Evolutionary conservation across 2,888 invertebrate genomes (phyloP), one percentile per base, ranked within the genome.

Genomic region (Tenthredo livida): DNA sequence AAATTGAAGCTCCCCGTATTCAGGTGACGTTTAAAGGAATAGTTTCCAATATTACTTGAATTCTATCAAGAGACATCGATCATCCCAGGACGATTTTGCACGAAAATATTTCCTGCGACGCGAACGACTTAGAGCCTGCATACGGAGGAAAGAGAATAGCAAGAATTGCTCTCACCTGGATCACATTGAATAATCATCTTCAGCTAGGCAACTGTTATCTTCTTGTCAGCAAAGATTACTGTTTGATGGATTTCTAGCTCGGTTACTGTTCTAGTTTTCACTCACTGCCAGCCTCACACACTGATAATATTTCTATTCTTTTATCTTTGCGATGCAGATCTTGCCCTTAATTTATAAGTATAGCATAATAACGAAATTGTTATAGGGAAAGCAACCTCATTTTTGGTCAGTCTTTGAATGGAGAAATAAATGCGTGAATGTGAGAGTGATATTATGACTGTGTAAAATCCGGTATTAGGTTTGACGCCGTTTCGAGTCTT

Each of bases 11-110:
- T 2, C 50, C 75, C 50, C 43, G 29, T 50, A 29, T 82, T 73
- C 50, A 75, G 75, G 75, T 75, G 75, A 75, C n/a, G 40, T 70
- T 25, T 29, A 67, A 67, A 61, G 21, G 65, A 15, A 67, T 85
- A 37, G 47, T 50, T n/a, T 50, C 29, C 40, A 58, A 65, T n/a
- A 65, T 61, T 58, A 78, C 61, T 21, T 43, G 40, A 25, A 21
- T 65, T 33, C 29, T 29, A 17, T 25, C 15, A 33, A 2, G 29
- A 6, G 29, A 17, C 33, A 67, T 67, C 12, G 29, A 17, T 5
- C 40, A 40, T 40, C 40, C 10, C 72, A 17, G 40, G 21, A 72
- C 37, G 10, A 72, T 72, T 12, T 29, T 29, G 29, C 25, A 10
- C 29, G 15, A 12, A 15, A 29, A 15, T 15, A n/a, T 58, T 21